These are phyloP conservation scores for Dolichallabes microphthalmus DNA, from an alignment of 2,113 vertebrate genomes.

Conservation along the genomic window DNA sequence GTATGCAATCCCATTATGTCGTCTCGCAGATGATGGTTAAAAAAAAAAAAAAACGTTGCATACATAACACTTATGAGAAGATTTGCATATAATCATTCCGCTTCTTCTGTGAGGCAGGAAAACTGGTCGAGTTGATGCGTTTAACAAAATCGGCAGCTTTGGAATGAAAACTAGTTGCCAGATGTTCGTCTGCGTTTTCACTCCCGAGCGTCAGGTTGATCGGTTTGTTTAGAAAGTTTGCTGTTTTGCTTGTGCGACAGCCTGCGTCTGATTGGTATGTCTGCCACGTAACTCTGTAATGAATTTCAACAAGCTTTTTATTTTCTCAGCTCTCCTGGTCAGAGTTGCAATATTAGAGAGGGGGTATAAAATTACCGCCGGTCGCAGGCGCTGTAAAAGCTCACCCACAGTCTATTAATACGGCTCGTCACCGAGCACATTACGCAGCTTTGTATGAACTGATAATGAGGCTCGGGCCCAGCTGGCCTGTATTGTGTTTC, in stretches of 20 bases:
- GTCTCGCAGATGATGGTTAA: constrained; percentile 20
- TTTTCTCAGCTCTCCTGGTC: constrained; percentile 19
- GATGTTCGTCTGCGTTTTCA: not conserved
- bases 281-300: not conserved
- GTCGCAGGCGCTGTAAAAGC: constrained; percentile 35
- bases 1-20: constrained; percentile 22
- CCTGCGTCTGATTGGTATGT: not conserved
- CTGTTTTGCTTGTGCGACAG: not conserved
- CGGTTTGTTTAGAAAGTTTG: constrained; percentile 16
- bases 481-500: constrained; percentile 34
- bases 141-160: constrained; percentile 15
- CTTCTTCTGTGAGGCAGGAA: not conserved
- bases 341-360: not conserved
- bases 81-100: not conserved
- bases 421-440: constrained; percentile 32
- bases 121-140: not conserved
- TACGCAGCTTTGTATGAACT: constrained; percentile 35
- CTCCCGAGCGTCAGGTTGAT: not conserved
- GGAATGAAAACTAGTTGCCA: not conserved
- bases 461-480: constrained; percentile 27
- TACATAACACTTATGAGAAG: not conserved
- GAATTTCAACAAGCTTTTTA: constrained; percentile 23
- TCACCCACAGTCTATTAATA: constrained; percentile 39
- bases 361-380: not conserved
- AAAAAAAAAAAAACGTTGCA: not conserved